These are phyloP conservation scores for Heliconius cydno DNA, from an alignment of 2,888 invertebrate species.

Conservation along the genomic window DNA sequence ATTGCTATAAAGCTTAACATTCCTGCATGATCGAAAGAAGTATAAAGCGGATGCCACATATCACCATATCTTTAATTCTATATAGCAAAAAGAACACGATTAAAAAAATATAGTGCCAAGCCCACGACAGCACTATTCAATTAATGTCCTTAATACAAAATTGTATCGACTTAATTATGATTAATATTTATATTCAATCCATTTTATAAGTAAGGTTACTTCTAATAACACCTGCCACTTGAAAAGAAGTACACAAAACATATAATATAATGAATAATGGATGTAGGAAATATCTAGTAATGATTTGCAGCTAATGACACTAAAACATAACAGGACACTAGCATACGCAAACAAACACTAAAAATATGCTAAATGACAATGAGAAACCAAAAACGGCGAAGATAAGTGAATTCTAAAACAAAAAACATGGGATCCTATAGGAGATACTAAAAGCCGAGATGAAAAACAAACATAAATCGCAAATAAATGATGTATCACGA, in stretches of 20 bases:
- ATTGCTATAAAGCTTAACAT: neutral
- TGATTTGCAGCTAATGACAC: neutral
- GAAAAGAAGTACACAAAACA: neutral
- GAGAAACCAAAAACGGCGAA: neutral
- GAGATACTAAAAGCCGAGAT: neutral
- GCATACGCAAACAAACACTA: neutral
- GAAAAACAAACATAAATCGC: neutral
- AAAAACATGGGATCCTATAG: neutral
- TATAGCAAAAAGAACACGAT: neutral
- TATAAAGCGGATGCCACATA: neutral
- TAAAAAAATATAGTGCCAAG: neutral
- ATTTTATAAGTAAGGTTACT: neutral
- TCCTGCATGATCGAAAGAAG: neutral
- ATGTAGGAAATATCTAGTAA: neutral
- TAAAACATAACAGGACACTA: neutral
- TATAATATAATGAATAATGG: neutral
- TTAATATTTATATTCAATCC: neutral
- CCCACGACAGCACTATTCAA: neutral
- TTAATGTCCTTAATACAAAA: neutral
- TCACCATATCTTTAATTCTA: neutral
- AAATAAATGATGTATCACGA: constrained; percentile 23
- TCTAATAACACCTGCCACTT: neutral
- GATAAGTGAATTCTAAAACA: neutral
- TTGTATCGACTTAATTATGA: neutral
- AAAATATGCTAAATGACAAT: neutral